These are phyloP conservation scores for Prietella phreatophila DNA, from an alignment of 2,113 vertebrate species.

Conservation along the genomic window DNA sequence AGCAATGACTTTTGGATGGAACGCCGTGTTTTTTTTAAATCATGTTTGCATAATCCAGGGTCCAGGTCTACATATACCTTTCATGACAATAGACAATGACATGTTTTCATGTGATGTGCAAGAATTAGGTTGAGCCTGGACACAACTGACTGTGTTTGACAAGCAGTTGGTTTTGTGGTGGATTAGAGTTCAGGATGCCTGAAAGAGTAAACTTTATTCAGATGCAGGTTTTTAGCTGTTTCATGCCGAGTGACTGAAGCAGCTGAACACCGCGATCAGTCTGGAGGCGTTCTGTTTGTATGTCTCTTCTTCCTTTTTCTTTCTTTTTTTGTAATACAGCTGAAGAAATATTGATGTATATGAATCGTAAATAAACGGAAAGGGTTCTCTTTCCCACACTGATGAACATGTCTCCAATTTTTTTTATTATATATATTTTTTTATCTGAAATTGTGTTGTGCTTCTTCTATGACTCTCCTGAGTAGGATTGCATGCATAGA, in stretches of 20 bases:
- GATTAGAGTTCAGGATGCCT: neutral
- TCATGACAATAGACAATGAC: conserved; percentile 27
- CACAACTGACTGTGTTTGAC: conserved; percentile 14
- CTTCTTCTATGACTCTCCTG: neutral
- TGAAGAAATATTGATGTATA: conserved; percentile 81
- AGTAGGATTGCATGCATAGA: neutral
- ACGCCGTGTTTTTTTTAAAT: conserved; percentile 21
- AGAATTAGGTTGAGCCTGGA: conserved; percentile 28
- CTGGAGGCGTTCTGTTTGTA: conserved; percentile 97
- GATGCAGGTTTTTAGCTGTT: conserved; percentile 61
- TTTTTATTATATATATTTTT: neutral
- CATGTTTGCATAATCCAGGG: conserved; percentile 49
- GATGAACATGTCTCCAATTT: conserved; percentile 34
- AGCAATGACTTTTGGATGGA: conserved; percentile 52
- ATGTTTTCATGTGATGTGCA: conserved; percentile 37
- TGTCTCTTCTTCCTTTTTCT: conserved; percentile 72
- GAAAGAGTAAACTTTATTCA: conserved; percentile 21
- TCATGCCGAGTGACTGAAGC: conserved; percentile 71
- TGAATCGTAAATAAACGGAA: conserved; percentile 76
- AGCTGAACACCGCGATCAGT: conserved; percentile 77
- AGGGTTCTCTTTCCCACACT: conserved; percentile 55
- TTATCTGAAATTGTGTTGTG: neutral
- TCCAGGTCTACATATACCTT: conserved; percentile 36
- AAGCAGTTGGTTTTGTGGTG: conserved; percentile 20
- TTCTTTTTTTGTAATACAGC: conserved; percentile 73